phyloP scores from a whole-genome alignment of 2,113 vertebrate species.

The Candoia aspera region DNA sequence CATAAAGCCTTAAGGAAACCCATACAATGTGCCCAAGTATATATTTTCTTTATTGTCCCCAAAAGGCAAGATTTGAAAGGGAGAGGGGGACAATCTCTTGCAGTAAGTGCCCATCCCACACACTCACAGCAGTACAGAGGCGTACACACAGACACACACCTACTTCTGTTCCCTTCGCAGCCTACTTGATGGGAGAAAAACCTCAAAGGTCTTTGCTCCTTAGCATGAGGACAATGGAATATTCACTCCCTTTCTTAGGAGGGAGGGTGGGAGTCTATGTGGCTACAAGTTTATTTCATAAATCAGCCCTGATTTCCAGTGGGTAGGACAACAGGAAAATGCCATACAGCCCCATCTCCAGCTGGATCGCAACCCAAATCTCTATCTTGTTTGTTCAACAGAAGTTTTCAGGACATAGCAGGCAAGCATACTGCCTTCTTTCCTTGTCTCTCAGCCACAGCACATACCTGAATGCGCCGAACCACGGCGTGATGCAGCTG shows the following conservation, averaged over 20 bases:
- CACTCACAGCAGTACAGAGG: neutral
- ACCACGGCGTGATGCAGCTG: conserved; percentile 84
- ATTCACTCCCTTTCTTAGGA: too few species aligned
- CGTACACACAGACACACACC: neutral
- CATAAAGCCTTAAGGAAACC: neutral
- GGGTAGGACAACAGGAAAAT: neutral
- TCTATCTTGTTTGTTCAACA: too few species aligned
- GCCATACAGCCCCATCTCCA: too few species aligned
- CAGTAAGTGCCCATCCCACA: neutral
- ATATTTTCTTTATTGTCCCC: neutral
- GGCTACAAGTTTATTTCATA: neutral
- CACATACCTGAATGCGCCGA: conserved; percentile 81
- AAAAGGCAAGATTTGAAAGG: neutral
- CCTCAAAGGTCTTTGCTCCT: neutral
- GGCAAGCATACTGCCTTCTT: neutral
- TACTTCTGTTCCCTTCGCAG: neutral
- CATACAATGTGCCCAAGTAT: neutral
- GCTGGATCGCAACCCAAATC: neutral
- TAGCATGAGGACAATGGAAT: too few species aligned
- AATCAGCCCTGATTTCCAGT: neutral
- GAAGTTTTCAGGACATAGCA: neutral
- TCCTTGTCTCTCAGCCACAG: neutral
- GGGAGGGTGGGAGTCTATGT: too few species aligned
- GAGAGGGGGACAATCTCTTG: neutral
- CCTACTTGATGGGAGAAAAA: neutral